These are phyloP conservation scores for Moxostoma hubbsi DNA, from an alignment of 2,797 vertebrate genomes.

Conservation along the genomic window DNA sequence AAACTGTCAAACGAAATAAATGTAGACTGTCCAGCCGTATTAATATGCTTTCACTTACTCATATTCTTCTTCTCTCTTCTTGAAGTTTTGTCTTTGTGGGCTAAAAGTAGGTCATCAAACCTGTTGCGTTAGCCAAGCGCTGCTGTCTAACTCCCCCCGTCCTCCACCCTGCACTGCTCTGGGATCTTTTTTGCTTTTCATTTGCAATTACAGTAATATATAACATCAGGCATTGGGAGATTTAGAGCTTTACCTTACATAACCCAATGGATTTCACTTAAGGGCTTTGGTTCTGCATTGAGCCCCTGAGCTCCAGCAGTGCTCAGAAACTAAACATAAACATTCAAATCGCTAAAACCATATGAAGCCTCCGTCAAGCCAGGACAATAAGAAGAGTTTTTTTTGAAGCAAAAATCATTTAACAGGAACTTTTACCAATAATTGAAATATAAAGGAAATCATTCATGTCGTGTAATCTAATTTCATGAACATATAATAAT, in stretches of 20 bases:
- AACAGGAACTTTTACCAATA: too few species aligned
- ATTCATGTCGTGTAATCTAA: too few species aligned
- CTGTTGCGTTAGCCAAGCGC: constrained; percentile 53
- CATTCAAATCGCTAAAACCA: constrained; percentile 14
- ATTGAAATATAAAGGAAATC: too few species aligned
- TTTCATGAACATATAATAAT: too few species aligned
- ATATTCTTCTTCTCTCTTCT: neutral
- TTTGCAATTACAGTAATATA: constrained; percentile 84
- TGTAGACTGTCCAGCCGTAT: neutral
- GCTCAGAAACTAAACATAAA: constrained; percentile 26
- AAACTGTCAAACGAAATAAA: neutral
- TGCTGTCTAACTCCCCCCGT: constrained; percentile 51
- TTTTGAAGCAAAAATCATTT: neutral
- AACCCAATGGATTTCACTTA: constrained; percentile 79
- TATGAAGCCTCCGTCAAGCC: constrained; percentile 31
- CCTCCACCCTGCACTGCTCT: constrained; percentile 43
- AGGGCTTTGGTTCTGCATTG: constrained; percentile 75
- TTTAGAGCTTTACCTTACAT: constrained; percentile 84
- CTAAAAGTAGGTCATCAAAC: constrained; percentile 52
- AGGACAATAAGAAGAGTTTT: neutral
- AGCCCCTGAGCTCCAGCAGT: constrained; percentile 72
- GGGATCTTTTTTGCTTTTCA: constrained; percentile 51
- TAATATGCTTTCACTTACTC: neutral
- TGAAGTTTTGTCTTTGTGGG: constrained; percentile 31
- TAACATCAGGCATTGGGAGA: constrained; percentile 80